Evolutionary conservation across 1,140 invertebrate genomes (phyloP), one percentile per base, ranked within the genome.

Genomic region (Polyergus mexicanus): DNA sequence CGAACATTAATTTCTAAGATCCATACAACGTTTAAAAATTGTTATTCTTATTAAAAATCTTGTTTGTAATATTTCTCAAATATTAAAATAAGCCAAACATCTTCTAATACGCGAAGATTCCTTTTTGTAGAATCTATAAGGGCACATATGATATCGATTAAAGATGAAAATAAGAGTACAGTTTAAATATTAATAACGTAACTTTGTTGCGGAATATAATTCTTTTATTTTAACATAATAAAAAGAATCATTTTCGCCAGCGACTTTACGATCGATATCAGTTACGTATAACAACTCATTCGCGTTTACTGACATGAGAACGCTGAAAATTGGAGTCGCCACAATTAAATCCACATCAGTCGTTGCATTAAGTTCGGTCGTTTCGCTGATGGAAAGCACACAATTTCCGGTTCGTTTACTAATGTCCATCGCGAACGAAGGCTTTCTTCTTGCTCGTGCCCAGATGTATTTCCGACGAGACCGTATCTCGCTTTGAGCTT

Each of bases 391-490:
- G 25, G 78, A 83, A 74, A 74, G 68, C 68, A 83, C 68, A 80
- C 51, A 74, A 83, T 83, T 83, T 83, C 78, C 68, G 54, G 68
- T 74, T 74, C 78, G 78, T 83, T 83, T 83, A 83, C 56, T 74
- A 74, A 83, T 83, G 68, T 83, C 54, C 44, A 69, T 72, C 28
- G 54, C 38, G 66, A 19, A 72, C 38, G 16, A 28, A 83, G 54
- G 38, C 68, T 83, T 72, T 72, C 54, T 81, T 11, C 54, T 83
- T 47, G 25, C 44, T 78, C 13, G 13, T 66, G 13, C 38, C 38
- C 25, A 56, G 68, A 83, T 83, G 68, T 83, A 83, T 83, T 83
- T 83, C 78, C 28, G 38, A 83, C 68, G 68, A 16, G 65, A 69
- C 22, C 77, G 16, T 80, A 28, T 80, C 28, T 32, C 11, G 51